Evolutionary conservation across 2,113 vertebrate genomes (phyloP).

Genomic region (Pelusios castaneus): DNA sequence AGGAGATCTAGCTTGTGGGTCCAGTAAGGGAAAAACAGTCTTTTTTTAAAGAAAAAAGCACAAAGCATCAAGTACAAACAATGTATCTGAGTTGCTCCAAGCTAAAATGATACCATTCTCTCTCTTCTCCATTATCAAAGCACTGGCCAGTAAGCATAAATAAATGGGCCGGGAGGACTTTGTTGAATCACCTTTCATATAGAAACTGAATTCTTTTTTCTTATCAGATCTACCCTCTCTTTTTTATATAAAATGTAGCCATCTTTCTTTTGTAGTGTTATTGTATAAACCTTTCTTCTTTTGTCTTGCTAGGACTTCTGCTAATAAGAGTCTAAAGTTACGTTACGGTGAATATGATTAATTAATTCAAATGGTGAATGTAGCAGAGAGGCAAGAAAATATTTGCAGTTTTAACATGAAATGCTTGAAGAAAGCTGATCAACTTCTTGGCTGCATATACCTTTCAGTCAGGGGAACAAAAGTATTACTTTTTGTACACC

Average conservation of each 20-base stretch:
- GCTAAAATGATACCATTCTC: neutral
- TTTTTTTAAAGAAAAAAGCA: neutral
- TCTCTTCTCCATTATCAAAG: neutral
- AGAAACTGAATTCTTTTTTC: neutral
- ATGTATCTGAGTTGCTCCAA: neutral
- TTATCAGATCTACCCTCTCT: neutral
- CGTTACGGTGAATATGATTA: neutral
- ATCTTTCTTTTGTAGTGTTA: neutral
- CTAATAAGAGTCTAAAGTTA: neutral
- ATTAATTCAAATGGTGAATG: rapidly evolving
- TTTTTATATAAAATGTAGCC: neutral
- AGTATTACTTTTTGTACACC: neutral
- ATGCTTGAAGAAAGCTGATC: neutral
- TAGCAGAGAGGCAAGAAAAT: neutral
- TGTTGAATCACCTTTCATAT: neutral
- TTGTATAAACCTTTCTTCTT: neutral
- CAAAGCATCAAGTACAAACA: neutral
- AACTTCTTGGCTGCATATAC: neutral
- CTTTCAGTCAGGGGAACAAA: neutral
- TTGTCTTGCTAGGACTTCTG: rapidly evolving
- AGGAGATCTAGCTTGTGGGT: neutral
- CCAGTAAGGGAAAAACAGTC: neutral
- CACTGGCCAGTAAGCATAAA: neutral
- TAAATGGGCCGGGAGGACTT: neutral
- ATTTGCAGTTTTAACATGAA: neutral